Evolutionary conservation across 2,888 invertebrate genomes (phyloP).

Genomic region (Microctonus aethiopoides): DNA sequence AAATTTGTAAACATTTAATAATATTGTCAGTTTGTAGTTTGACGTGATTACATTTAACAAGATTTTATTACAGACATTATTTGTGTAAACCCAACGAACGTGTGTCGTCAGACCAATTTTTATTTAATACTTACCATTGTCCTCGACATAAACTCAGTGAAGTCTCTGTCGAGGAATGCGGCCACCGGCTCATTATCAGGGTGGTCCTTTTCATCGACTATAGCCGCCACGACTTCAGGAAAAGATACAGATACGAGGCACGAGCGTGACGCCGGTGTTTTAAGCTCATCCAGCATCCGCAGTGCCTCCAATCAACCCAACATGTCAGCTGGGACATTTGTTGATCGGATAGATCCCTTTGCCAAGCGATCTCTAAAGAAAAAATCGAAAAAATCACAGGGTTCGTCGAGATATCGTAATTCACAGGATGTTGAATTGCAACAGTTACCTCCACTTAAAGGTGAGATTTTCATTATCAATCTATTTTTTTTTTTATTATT

Average conservation of each 20-base stretch:
- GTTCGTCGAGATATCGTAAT: slow-evolving; percentile 97
- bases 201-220: slow-evolving; percentile 21
- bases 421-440: slow-evolving; percentile 98
- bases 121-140: neutral
- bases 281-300: slow-evolving; percentile 39
- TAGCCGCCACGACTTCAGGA: slow-evolving; percentile 37
- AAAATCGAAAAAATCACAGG: slow-evolving; percentile 98
- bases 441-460: slow-evolving; percentile 96
- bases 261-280: slow-evolving; percentile 43
- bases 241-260: slow-evolving; percentile 32
- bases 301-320: slow-evolving; percentile 48
- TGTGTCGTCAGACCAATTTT: neutral
- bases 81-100: slow-evolving; percentile 15
- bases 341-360: slow-evolving; percentile 99
- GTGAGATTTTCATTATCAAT: slow-evolving; percentile 68
- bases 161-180: slow-evolving; percentile 38
- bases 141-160: neutral
- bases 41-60: no score
- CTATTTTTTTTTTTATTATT: neutral
- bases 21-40: no score
- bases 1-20: neutral
- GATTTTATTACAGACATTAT: neutral
- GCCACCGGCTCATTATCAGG: slow-evolving; percentile 26
- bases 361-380: slow-evolving; percentile 97
- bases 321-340: slow-evolving; percentile 85